These are phyloP conservation scores for Bombus turneri DNA, from an alignment of 1,140 invertebrate genomes.

Conservation along the genomic window DNA sequence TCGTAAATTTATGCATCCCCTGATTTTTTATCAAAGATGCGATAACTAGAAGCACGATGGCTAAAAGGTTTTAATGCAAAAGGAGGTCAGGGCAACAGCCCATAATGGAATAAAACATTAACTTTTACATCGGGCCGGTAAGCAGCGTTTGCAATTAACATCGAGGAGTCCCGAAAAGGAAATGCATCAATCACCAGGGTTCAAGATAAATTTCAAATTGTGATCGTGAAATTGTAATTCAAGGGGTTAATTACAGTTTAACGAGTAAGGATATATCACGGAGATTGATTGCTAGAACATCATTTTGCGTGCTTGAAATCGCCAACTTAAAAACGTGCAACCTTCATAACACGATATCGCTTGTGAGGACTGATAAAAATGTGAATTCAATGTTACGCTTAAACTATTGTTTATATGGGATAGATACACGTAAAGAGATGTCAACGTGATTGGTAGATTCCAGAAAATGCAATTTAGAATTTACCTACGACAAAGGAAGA, in stretches of 20 bases:
- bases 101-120: conserved; percentile 11
- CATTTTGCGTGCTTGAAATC: conserved; percentile 6
- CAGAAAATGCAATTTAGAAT: conserved; percentile 22
- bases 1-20: not conserved
- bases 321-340: not conserved
- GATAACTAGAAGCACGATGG: not conserved
- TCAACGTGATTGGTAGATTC: not conserved
- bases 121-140: not conserved
- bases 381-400: not conserved
- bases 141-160: not conserved
- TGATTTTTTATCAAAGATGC: conserved; percentile 8
- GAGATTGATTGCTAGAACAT: conserved; percentile 39
- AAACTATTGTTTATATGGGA: not conserved
- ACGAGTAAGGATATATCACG: conserved; percentile 4
- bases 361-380: too few relatives aligned
- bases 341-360: not conserved
- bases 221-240: conserved; percentile 43
- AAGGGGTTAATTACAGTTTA: conserved; percentile 31
- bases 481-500: conserved; percentile 34
- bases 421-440: not conserved
- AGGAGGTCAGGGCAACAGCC: not conserved
- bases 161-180: conserved; percentile 3
- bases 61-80: not conserved
- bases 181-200: conserved; percentile 24
- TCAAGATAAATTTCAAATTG: conserved; percentile 36